phyloP scores from a whole-genome alignment of 2,888 invertebrate genomes.

The Trissolcus japonicus region DNA sequence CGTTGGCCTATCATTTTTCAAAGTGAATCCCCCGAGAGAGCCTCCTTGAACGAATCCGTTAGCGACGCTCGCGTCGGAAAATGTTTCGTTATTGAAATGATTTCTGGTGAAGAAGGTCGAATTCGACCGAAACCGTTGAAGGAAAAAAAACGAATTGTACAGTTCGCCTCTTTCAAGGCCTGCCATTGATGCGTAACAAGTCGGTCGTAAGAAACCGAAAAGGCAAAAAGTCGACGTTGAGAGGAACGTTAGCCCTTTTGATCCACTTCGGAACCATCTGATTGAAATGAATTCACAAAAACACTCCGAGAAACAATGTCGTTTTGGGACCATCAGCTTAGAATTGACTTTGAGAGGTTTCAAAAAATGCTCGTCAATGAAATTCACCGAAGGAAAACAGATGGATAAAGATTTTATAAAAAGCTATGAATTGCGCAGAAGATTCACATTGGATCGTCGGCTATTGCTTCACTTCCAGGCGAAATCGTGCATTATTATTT shows the following conservation, averaged over 20 bases:
- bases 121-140: constrained; percentile 34
- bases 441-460: constrained; percentile 42
- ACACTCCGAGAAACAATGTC: neutral
- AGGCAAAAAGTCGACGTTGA: constrained; percentile 42
- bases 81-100: constrained; percentile 35
- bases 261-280: constrained; percentile 27
- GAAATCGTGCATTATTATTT: neutral
- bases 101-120: constrained; percentile 39
- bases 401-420: neutral
- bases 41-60: constrained; percentile 19
- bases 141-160: constrained; percentile 44
- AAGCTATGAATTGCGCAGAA: constrained; percentile 29
- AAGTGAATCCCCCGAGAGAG: constrained; percentile 4
- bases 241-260: constrained; percentile 42
- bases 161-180: constrained; percentile 57
- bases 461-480: constrained; percentile 35
- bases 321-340: neutral
- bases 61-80: constrained; percentile 20
- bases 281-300: constrained; percentile 26
- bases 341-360: neutral
- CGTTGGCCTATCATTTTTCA: constrained; percentile 31
- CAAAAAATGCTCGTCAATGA: neutral
- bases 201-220: constrained; percentile 59
- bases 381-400: neutral
- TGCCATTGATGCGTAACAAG: constrained; percentile 63